These are phyloP conservation scores for Oncorhynchus masou DNA, from an alignment of 2,113 vertebrate genomes.

Conservation along the genomic window DNA sequence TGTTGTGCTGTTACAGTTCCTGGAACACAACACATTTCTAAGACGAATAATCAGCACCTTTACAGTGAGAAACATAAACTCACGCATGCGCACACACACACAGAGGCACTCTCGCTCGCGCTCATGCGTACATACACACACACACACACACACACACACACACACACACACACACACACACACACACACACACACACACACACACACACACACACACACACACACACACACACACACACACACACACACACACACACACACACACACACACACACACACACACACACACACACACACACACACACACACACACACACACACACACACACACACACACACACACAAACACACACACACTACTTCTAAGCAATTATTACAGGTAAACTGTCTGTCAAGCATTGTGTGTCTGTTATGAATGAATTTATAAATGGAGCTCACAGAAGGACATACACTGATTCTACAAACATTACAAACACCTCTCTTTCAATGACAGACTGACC, in stretches of 20 bases:
- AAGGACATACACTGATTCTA: neutral
- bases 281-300: too few species aligned
- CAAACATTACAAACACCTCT: too few species aligned
- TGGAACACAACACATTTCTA: slow-evolving; percentile 72
- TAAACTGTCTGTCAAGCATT: slow-evolving; percentile 34
- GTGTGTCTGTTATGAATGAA: slow-evolving; percentile 42
- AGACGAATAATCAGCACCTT: slow-evolving; percentile 73
- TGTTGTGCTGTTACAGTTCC: slow-evolving; percentile 65
- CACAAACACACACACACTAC: neutral
- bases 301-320: too few species aligned
- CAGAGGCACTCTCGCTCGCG: too few species aligned
- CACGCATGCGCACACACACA: too few species aligned
- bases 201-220: too few species aligned
- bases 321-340: too few species aligned
- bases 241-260: neutral
- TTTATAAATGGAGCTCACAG: slow-evolving; percentile 12
- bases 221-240: neutral
- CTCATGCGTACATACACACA: too few species aligned
- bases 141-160: neutral
- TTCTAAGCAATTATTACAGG: slow-evolving; percentile 28
- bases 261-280: too few species aligned
- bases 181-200: neutral
- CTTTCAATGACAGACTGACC: too few species aligned
- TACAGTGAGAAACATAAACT: slow-evolving; percentile 25
- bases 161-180: neutral